These are phyloP conservation scores for Chironomus striatipennis DNA, from an alignment of 1,140 invertebrate species.

Conservation along the genomic window DNA sequence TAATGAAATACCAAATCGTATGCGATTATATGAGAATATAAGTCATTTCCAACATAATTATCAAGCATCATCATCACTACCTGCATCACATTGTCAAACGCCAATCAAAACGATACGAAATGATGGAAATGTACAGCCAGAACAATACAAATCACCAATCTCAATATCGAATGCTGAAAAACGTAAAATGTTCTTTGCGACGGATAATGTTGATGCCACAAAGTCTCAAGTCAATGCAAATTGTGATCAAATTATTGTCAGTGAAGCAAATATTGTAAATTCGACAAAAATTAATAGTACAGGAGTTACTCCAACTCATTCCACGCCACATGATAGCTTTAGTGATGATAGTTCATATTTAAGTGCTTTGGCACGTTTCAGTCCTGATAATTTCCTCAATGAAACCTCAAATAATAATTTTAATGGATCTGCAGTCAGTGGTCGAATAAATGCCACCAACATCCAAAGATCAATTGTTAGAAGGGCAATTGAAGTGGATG, in stretches of 20 bases:
- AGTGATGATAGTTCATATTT: slow-evolving; percentile 78
- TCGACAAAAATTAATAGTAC: slow-evolving; percentile 24
- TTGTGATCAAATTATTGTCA: neutral
- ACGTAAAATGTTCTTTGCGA: slow-evolving; percentile 39
- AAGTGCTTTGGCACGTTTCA: slow-evolving; percentile 68
- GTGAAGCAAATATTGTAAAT: slow-evolving; percentile 27
- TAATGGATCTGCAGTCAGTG: neutral
- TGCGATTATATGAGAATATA: slow-evolving; percentile 34
- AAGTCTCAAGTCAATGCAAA: neutral
- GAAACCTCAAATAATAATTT: slow-evolving; percentile 28
- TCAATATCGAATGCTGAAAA: slow-evolving; percentile 42
- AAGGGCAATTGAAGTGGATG: neutral
- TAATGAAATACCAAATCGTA: slow-evolving; percentile 24
- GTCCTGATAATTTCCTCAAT: slow-evolving; percentile 57
- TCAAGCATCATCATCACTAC: slow-evolving; percentile 31
- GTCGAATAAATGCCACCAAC: neutral
- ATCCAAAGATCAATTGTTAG: neutral
- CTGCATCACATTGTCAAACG: slow-evolving; percentile 30
- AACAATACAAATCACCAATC: slow-evolving; percentile 35
- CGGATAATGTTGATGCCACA: slow-evolving; percentile 41
- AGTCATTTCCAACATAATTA: slow-evolving; percentile 28
- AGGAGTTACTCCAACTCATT: slow-evolving; percentile 63
- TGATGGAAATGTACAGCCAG: slow-evolving; percentile 41
- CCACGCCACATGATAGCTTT: slow-evolving; percentile 72
- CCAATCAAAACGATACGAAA: slow-evolving; percentile 32